A percentile compares a stretch with the other conserved stretches of the same genome.
phyloP scores from a whole-genome alignment of 1,140 invertebrate species.

The Drosophila chauvacae region DNA sequence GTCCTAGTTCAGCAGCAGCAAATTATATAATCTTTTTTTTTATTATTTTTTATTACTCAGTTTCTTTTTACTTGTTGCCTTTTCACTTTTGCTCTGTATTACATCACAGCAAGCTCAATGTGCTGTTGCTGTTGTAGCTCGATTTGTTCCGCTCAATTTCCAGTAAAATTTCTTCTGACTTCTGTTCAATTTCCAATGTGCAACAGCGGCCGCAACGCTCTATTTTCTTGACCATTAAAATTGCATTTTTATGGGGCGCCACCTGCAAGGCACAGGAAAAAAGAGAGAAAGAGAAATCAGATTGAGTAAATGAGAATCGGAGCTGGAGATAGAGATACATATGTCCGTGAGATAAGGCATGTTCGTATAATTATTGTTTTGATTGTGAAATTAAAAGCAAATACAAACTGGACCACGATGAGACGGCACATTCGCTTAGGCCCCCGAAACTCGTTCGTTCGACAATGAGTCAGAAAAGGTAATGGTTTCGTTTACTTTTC shows the following conservation, averaged over 20 bases:
- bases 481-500: constrained; percentile 11
- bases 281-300: constrained; percentile 14
- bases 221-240: constrained; percentile 73
- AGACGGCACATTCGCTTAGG: constrained; percentile 40
- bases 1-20: constrained; percentile 68
- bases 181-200: constrained; percentile 61
- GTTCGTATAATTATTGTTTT: constrained; percentile 47
- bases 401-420: constrained; percentile 59
- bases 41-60: constrained; percentile 38
- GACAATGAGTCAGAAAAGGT: constrained; percentile 36
- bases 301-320: neutral
- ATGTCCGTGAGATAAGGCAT: constrained; percentile 38
- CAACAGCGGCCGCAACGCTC: constrained; percentile 64
- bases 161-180: constrained; percentile 59
- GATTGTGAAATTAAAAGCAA: constrained; percentile 79
- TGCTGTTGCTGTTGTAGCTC: constrained; percentile 17
- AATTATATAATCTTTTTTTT: constrained; percentile 70
- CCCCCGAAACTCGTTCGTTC: constrained; percentile 22
- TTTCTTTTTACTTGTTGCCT: constrained; percentile 41
- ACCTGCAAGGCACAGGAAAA: constrained; percentile 25
- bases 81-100: constrained; percentile 75
- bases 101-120: constrained; percentile 58
- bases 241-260: constrained; percentile 68
- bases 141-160: constrained; percentile 57
- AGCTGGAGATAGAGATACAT: constrained; percentile 19